These are phyloP conservation scores for Pachyramphus minor DNA, from an alignment of 2,113 vertebrate genomes.

Conservation along the genomic window DNA sequence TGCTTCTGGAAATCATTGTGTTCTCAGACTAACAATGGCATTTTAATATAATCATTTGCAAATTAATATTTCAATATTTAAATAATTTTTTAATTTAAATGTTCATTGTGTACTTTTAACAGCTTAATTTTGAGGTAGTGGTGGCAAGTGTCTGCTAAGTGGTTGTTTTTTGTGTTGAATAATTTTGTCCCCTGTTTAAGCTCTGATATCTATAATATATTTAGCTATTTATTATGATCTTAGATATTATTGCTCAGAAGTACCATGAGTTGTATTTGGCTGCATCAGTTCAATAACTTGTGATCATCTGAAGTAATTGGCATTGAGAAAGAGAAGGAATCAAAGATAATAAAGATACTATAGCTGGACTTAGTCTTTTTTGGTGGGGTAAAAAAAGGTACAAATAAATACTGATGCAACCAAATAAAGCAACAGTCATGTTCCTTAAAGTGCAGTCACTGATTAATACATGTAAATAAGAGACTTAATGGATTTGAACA, in stretches of 20 bases:
- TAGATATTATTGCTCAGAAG: neutral
- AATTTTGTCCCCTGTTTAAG: neutral
- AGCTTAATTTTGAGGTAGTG: neutral
- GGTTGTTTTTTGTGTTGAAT: neutral
- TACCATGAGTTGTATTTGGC: neutral
- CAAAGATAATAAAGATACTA: constrained; percentile 30
- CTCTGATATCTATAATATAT: neutral
- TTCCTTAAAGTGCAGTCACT: neutral
- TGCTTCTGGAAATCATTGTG: too few relatives aligned
- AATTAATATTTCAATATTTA: neutral
- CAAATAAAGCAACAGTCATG: neutral
- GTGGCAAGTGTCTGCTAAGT: neutral
- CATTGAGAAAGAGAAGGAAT: neutral
- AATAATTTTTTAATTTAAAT: neutral
- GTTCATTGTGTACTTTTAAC: neutral
- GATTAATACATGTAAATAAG: neutral
- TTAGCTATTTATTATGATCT: neutral
- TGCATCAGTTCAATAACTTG: constrained; percentile 8
- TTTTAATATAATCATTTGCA: neutral
- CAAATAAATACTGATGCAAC: neutral
- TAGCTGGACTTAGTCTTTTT: neutral
- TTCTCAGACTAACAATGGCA: neutral
- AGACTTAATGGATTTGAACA: neutral
- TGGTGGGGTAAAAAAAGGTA: neutral
- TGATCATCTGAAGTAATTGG: constrained; percentile 23